Percentiles rank a stretch among this genome's conserved stretches.
These are phyloP conservation scores for Chiroxiphia lanceolata DNA, from an alignment of 2,797 vertebrate species.

Conservation along the genomic window DNA sequence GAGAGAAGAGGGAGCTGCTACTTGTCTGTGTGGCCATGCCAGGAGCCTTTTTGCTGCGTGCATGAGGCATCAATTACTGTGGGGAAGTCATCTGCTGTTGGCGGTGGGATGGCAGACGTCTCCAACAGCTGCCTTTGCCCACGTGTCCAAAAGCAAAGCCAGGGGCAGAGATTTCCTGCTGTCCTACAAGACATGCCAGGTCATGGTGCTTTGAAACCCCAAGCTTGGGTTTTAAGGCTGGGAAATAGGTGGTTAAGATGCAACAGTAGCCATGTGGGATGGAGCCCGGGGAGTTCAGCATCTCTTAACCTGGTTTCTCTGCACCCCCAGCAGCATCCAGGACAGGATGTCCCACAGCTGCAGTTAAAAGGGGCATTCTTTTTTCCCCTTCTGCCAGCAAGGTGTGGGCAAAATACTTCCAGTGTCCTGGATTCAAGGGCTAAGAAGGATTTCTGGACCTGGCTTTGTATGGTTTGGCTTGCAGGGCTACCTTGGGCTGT, in stretches of 20 bases:
- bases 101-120: neutral
- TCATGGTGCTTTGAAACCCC: neutral
- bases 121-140: neutral
- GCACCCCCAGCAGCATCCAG: neutral
- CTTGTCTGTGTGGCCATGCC: neutral
- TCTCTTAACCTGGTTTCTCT: neutral
- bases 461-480: neutral
- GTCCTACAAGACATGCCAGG: neutral
- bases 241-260: neutral
- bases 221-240: neutral
- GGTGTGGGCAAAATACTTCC: neutral
- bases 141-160: neutral
- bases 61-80: neutral
- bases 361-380: neutral
- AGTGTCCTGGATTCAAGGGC: accelerated
- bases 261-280: accelerated
- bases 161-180: neutral
- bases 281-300: neutral
- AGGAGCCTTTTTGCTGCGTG: neutral
- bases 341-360: neutral
- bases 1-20: neutral
- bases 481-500: neutral
- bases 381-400: neutral
- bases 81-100: neutral
- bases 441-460: neutral